Base-by-base conservation (phyloP, 2,888 invertebrate genomes). In the Melangyna quadrimaculata region DNA sequence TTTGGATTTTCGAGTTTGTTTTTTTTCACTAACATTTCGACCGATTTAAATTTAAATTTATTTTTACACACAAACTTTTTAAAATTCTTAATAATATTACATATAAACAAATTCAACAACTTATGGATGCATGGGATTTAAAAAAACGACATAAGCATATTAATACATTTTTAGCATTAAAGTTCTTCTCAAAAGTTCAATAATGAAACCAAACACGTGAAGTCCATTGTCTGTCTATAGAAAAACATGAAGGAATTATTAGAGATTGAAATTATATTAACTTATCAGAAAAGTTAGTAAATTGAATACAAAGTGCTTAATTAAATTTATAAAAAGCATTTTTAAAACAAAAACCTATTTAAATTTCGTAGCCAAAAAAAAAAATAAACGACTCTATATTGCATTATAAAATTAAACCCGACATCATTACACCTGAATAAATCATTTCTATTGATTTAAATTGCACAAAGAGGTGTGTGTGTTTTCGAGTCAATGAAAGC, bases 371-470 rank as follows among this genome's bases (percentile, higher is more conserved):
- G 40, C 40, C n/a, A 40, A 40, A 40, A 37, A 35, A 35, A 37
- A 40, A n/a, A n/a, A n/a, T n/a, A n/a, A n/a, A n/a, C 24, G 59
- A 24, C 59, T n/a, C 10, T 24, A n/a, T 17, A 24, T 27, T 63
- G 43, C 43, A 29, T 63, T 63, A 63, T 17, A 63, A 63, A 63
- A 40, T 3, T 27, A 40, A 24, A 24, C 37, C 40, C 40, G 61
- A 27, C 45, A 65, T 65, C 19, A 29, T 65, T 65, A 45, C 63
- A 65, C 14, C 45, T 65, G 45, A 45, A 65, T n/a, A 45, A 45
- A 45, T 29, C 1, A 14, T 32, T 43, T 65, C 45, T 65, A 65
- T 65, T 65, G 63, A 65, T 65, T 65, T 19, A 65, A 65, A 65
- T 65, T 43, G 63, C 45, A 32, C 19, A 65, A 29, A 27, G 29